Conservation (phyloP, 2,888 invertebrate genomes). For the Macrosoma leucophasiata region DNA sequence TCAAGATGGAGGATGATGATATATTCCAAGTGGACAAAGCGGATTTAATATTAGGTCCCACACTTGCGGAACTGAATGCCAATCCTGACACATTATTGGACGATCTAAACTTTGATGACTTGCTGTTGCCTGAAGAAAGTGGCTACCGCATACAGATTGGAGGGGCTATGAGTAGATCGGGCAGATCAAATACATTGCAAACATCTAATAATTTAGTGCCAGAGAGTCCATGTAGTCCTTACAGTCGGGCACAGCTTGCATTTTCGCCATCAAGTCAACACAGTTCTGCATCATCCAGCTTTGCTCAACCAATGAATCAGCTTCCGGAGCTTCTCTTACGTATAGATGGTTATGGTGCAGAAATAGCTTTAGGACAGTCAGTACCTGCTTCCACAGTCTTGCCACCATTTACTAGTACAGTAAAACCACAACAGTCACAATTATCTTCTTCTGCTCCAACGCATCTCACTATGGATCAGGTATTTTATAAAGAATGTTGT, state of each 20-base stretch:
- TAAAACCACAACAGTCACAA: constrained; percentile 73
- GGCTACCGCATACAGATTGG: constrained; percentile 72
- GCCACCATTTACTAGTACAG: constrained; percentile 57
- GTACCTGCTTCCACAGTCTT: constrained; percentile 76
- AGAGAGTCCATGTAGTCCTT: constrained; percentile 72
- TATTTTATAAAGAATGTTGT: constrained; percentile 24
- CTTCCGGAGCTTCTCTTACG: constrained; percentile 81
- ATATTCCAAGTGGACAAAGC: constrained; percentile 92
- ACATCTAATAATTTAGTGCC: constrained; percentile 40
- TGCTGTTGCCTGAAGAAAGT: constrained; percentile 83
- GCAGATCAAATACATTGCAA: constrained; percentile 39
- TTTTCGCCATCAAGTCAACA: constrained; percentile 82
- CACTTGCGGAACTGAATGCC: constrained; percentile 89
- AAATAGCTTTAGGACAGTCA: constrained; percentile 77
- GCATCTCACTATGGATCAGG: constrained; percentile 85
- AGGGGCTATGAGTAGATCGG: constrained; percentile 63
- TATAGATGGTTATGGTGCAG: constrained; percentile 75
- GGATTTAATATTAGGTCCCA: constrained; percentile 88
- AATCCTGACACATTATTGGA: constrained; percentile 89
- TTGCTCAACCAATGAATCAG: constrained; percentile 61
- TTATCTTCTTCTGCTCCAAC: constrained; percentile 92
- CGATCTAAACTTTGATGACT: constrained; percentile 91
- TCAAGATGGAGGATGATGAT: constrained; percentile 91
- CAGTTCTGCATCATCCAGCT: constrained; percentile 71
- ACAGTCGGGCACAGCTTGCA: constrained; percentile 63